Evolutionary conservation across 2,888 invertebrate genomes (phyloP), one percentile per base, ranked within the genome.

Genomic region (Aleiodes testaceus): DNA sequence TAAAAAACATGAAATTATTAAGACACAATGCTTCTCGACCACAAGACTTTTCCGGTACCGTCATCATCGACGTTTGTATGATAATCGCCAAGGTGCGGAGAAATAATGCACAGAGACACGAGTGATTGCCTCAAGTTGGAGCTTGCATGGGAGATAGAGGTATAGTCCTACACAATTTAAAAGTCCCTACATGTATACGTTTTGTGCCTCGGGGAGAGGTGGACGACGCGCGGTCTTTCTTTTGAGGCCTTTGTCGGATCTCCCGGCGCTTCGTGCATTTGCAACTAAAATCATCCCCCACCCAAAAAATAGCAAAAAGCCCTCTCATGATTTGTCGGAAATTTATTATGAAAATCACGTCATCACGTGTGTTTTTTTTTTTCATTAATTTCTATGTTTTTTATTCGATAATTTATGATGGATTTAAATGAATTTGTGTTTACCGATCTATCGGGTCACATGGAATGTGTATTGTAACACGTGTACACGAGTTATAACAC

Each of bases 181-280:
- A 49, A 11, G 36, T 36, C 36, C 9, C 36, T 7, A 47, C 45
- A 63, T 63, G 45, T 63, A 47, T 47, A 45, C 20, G 63, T 63
- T 45, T 47, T 45, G 45, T 63, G 63, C 63, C 63, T 63, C 30
- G 61, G 61, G 61, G 44, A 42, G 53, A 72, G 47, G 44, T 70
- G 72, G 68, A 76, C 74, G 72, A 76, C 67, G 73, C 75, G 78
- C 84, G 83, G 84, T 79, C 78, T 79, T 83, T 83, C 84, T 84
- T 84, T 84, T 83, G 84, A 82, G 78, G 82, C 84, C 84, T 84
- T 84, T 84, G 84, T 84, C 84, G 84, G 84, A 79, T 85, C 86
- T 85, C 83, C 84, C 86, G 87, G 87, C 86, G 81, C 85, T 86
- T 82, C 81, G 83, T 84, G 87, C 59, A 87, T 86, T 86, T 85